Percentiles rank a stretch among this genome's conserved stretches.
Conservation (phyloP, 2,888 invertebrate genomes). For the Argyra leucocephala region DNA sequence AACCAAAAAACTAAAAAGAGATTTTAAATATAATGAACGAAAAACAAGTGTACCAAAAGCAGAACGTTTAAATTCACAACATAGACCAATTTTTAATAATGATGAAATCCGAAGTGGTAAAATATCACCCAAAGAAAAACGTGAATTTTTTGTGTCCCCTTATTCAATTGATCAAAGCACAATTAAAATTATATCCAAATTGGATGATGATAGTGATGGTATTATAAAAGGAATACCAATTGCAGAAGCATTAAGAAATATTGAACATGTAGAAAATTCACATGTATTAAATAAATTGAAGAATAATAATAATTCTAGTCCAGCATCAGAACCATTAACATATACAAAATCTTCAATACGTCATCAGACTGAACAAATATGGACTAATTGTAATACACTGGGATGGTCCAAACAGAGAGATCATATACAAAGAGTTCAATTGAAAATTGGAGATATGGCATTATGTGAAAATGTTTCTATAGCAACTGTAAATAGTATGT, state of each 20-base stretch:
- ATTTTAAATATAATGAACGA: conserved; percentile 27
- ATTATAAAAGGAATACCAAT: conserved; percentile 32
- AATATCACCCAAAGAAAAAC: conserved; percentile 35
- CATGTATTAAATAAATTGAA: conserved; percentile 10
- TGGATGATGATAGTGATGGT: conserved; percentile 28
- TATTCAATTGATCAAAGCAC: conserved; percentile 22
- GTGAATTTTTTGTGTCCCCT: conserved; percentile 39
- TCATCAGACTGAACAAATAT: conserved; percentile 28
- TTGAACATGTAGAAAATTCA: conserved; percentile 24
- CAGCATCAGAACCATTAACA: conserved; percentile 20
- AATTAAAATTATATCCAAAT: conserved; percentile 21
- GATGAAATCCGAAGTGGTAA: background rate
- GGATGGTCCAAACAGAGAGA: conserved; percentile 81
- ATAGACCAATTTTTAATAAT: background rate
- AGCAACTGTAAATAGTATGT: conserved; percentile 70
- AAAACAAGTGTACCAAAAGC: conserved; percentile 36
- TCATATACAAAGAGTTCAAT: conserved; percentile 69
- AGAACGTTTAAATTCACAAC: conserved; percentile 30
- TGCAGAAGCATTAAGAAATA: conserved; percentile 35
- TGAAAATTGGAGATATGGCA: conserved; percentile 66
- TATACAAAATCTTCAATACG: conserved; percentile 24
- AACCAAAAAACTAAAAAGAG: conserved; percentile 31
- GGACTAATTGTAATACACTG: conserved; percentile 65
- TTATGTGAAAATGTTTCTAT: conserved; percentile 79
- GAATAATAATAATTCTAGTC: conserved; percentile 8